Evolutionary conservation across 1,140 invertebrate species (phyloP), one percentile per base, ranked within the genome.

Genomic region (Brachystomella parvula): DNA sequence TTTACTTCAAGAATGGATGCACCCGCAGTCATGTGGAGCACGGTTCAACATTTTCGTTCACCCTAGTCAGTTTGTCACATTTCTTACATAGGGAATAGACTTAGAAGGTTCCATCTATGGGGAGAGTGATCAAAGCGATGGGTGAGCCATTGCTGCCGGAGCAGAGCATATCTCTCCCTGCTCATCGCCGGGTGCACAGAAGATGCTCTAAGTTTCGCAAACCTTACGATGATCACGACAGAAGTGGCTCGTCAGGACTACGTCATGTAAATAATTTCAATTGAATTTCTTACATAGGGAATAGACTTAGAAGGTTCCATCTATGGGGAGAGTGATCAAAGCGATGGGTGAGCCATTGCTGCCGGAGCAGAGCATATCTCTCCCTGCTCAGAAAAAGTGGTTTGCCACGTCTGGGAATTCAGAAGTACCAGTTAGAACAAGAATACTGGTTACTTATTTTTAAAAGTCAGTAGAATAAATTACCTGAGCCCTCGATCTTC

Each of bases 401-500:
- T 80, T 96, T 96, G 57, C 94, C 94, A 60, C 94, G 86, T 77
- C 93, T 96, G 79, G 26, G 83, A 84, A 70, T n/a, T n/a, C n/a
- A n/a, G n/a, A n/a, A n/a, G n/a, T n/a, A n/a, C n/a, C n/a, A n/a
- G n/a, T n/a, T n/a, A n/a, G n/a, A n/a, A n/a, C n/a, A n/a, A n/a
- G n/a, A n/a, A n/a, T n/a, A n/a, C n/a, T n/a, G n/a, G n/a, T n/a
- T n/a, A n/a, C n/a, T n/a, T n/a, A n/a, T n/a, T n/a, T n/a, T n/a
- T n/a, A n/a, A n/a, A n/a, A n/a, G n/a, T n/a, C n/a, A n/a, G n/a
- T n/a, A n/a, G n/a, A n/a, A n/a, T n/a, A n/a, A n/a, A 85, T 83
- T 79, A 96, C 93, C 96, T 96, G 69, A 98, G 84, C 82, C 97
- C 94, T 71, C 89, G 83, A 81, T 98, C 94, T 80, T 98, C 95